Base-by-base conservation (phyloP, 2,113 vertebrate species). In the Danionella cerebrum region DNA sequence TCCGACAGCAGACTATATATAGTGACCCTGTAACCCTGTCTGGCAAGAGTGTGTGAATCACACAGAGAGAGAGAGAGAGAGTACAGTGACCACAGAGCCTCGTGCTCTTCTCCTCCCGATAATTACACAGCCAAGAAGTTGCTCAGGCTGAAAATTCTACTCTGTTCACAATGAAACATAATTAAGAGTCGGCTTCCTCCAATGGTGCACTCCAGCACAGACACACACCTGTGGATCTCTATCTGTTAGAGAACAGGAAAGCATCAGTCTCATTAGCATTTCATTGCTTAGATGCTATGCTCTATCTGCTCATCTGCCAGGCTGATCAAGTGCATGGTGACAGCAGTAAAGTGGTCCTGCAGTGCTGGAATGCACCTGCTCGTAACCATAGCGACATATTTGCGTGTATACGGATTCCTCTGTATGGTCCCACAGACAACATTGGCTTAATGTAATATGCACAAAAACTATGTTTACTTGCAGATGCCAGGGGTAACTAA, bases 321-420 rank as follows among this genome's bases (percentile, higher is more conserved):
- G n/a, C n/a, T n/a, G n/a, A n/a, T 71, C n/a, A 75, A 71, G 71
- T 63, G 68, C 73, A 75, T 75, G 69, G 73, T 71, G 68, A 75
- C 73, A 42, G 59, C 10, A 29, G 29, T 47, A 63, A 66, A 67
- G 64, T 71, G 59, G 41, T 57, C 41, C 64, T 68, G 68, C 64
- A 68, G 69, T 68, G 64, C 60, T 57, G 69, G 69, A 52, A 75
- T 63, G 63, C 44, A 67, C 68, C 73, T 71, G 68, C 51, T 64
- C 41, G 73, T 75, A 75, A 75, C 69, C 68, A 75, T 75, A 69
- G 73, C 64, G 64, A 25, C 64, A 16, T 42, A 4, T 6, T 24
- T n/a, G n/a, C n/a, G n/a, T n/a, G n/a, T n/a, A n/a, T n/a, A n/a
- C n/a, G n/a, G n/a, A n/a, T n/a, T n/a, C n/a, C n/a, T n/a, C n/a